Evolutionary conservation across 2,797 vertebrate species (phyloP).

Genomic region (Halcyon smyrnensis): DNA sequence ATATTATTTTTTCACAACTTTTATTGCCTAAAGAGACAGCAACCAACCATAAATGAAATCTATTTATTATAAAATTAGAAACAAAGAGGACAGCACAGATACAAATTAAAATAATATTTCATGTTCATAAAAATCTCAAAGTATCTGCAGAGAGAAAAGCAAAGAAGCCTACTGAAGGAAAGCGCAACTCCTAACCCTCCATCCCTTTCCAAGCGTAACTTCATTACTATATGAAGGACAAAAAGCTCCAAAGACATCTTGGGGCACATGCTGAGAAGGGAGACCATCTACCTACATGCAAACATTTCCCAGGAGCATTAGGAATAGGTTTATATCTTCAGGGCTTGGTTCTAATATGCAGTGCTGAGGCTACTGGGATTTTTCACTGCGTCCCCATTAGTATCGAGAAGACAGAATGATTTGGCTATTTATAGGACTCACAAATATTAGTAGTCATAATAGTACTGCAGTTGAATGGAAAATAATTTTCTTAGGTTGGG

Average conservation of each 20-base stretch:
- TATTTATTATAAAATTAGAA: conserved; percentile 36
- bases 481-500: background rate
- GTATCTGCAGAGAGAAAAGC: background rate
- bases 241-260: background rate
- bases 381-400: background rate
- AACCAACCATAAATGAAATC: conserved; percentile 33
- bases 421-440: background rate
- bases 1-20: background rate
- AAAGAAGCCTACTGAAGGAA: background rate
- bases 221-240: background rate
- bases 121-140: background rate
- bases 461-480: background rate
- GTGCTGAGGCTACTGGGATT: background rate
- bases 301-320: background rate
- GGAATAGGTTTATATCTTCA: background rate
- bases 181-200: background rate
- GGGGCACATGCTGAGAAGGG: background rate
- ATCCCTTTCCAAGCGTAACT: background rate
- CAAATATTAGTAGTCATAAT: background rate
- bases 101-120: conserved; percentile 45
- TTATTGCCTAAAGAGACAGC: background rate
- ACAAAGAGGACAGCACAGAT: background rate
- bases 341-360: background rate
- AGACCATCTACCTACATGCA: background rate
- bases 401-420: background rate